Evolutionary conservation across 2,113 vertebrate genomes (phyloP).

Genomic region (Odocoileus hemionus): DNA sequence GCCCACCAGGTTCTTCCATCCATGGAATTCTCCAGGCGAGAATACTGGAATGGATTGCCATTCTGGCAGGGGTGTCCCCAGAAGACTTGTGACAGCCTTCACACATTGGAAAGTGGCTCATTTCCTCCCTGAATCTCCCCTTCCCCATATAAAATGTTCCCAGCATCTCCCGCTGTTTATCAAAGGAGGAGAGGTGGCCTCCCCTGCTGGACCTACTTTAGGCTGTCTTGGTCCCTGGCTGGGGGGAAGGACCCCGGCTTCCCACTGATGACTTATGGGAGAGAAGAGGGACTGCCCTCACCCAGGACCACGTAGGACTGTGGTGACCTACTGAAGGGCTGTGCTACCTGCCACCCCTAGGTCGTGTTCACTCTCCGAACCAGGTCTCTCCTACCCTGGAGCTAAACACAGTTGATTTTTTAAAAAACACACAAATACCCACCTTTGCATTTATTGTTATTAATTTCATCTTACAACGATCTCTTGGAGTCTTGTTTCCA

Average conservation of each 20-base stretch:
- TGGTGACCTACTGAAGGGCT: not conserved
- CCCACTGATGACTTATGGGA: not conserved
- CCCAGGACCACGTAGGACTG: accelerated
- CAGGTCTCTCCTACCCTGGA: not conserved
- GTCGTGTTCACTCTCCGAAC: not conserved
- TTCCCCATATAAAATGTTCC: not conserved
- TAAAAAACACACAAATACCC: not conserved
- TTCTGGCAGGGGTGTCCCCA: not conserved
- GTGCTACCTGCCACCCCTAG: not conserved
- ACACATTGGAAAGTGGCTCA: not conserved
- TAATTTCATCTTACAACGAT: not conserved
- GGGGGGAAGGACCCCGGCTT: not conserved
- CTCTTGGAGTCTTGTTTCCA: not conserved
- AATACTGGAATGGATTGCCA: not conserved
- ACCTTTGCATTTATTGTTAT: not conserved
- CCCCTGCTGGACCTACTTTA: not conserved
- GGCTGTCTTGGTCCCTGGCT: not conserved
- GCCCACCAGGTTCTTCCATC: not conserved
- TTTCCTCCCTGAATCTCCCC: not conserved
- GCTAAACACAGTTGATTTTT: not conserved
- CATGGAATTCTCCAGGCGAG: not conserved
- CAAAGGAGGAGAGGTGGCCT: not conserved
- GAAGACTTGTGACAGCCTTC: not conserved
- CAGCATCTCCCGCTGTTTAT: not conserved
- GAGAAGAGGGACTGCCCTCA: not conserved